Conservation (phyloP, 1,140 invertebrate species). For the Pachypeltis micranthus region DNA sequence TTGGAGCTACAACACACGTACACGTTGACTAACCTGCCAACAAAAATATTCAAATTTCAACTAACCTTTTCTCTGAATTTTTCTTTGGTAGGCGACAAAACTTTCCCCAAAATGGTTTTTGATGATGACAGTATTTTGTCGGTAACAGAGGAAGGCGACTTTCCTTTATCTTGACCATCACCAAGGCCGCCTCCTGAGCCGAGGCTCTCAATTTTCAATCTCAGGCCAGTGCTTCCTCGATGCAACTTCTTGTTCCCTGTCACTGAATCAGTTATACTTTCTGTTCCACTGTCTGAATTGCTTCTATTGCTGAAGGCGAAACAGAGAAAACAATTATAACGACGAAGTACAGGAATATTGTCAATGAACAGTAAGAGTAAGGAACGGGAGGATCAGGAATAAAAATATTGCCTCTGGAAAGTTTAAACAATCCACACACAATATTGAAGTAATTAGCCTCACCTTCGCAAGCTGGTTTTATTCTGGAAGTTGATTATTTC, state of each 20-base stretch:
- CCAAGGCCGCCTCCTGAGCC: neutral
- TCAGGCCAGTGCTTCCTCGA: constrained; percentile 9
- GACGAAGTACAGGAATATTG: too few species aligned
- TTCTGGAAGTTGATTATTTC: constrained; percentile 48
- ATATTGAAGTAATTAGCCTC: neutral
- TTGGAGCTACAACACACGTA: too few species aligned
- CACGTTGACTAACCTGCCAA: neutral
- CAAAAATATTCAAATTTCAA: constrained; percentile 3
- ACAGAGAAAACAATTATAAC: too few species aligned
- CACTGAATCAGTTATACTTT: neutral
- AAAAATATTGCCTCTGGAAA: neutral
- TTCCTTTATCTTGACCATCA: constrained; percentile 31
- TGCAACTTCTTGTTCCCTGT: constrained; percentile 1
- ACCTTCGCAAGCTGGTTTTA: neutral
- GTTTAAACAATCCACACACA: neutral
- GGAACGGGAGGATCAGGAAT: too few species aligned
- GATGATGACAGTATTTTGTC: constrained; percentile 60
- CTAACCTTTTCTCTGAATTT: constrained; percentile 35
- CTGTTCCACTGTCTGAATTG: constrained; percentile 1
- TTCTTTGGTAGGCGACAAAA: constrained; percentile 61
- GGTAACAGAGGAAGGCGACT: constrained; percentile 44
- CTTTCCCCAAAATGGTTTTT: constrained; percentile 65
- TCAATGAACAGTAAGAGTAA: too few species aligned
- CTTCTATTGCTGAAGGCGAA: constrained; percentile 8
- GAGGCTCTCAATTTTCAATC: constrained; percentile 11